These are phyloP conservation scores for Corythornis vintsioides DNA, from an alignment of 2,113 vertebrate genomes.

Conservation along the genomic window DNA sequence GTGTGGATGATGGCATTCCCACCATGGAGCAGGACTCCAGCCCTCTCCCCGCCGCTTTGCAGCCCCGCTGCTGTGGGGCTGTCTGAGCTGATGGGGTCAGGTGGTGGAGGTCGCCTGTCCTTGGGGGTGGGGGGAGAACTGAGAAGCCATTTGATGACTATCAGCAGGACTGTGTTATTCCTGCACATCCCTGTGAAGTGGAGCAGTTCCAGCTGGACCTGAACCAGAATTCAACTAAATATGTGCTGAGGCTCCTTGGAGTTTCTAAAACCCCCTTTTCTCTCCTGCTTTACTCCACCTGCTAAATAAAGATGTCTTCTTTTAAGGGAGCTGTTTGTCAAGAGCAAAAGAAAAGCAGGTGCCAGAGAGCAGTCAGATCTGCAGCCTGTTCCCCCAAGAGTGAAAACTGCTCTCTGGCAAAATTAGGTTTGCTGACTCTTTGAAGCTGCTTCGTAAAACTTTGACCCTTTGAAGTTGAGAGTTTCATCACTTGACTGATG, in stretches of 20 bases:
- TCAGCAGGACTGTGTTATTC: conserved; percentile 36
- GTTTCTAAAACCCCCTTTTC: conserved; percentile 21
- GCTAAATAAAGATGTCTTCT: conserved; percentile 8
- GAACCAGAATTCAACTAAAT: conserved; percentile 25
- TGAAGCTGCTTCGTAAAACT: neutral
- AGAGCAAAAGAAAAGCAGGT: neutral
- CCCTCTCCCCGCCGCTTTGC: neutral
- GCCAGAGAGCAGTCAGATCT: neutral
- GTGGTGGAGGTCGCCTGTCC: neutral
- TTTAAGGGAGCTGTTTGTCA: conserved; percentile 29
- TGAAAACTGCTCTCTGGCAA: neutral
- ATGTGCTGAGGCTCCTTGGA: neutral
- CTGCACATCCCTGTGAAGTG: conserved; percentile 11
- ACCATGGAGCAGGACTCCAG: neutral
- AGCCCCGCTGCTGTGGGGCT: neutral
- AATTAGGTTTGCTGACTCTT: neutral
- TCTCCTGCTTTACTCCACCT: neutral
- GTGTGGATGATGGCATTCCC: neutral
- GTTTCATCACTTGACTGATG: neutral
- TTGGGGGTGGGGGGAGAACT: neutral
- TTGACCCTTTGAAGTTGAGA: neutral
- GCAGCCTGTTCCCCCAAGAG: neutral
- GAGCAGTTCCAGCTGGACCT: conserved; percentile 40
- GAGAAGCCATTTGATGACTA: conserved; percentile 14
- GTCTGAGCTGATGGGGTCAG: neutral